Evolutionary conservation across 2,888 invertebrate species (phyloP).

Genomic region (Callyntrura sp.): DNA sequence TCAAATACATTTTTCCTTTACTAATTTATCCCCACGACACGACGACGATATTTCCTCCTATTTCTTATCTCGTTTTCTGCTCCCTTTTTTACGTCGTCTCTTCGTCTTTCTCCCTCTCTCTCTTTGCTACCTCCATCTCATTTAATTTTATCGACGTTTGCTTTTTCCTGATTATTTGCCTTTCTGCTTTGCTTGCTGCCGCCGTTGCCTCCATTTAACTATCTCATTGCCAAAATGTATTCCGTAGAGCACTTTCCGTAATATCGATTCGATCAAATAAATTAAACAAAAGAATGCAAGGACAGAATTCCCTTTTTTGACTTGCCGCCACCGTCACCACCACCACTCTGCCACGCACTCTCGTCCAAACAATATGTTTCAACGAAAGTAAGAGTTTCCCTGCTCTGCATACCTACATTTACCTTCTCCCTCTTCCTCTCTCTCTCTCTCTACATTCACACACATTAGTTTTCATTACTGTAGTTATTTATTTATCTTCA

Average conservation of each 20-base stretch:
- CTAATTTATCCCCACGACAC: too few species aligned
- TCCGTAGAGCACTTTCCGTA: too few species aligned
- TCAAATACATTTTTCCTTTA: too few species aligned
- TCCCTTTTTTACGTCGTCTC: not conserved
- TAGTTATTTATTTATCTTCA: too few species aligned
- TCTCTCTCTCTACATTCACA: too few species aligned
- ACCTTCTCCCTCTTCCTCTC: too few species aligned
- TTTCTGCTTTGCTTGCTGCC: not conserved
- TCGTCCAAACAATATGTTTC: not conserved
- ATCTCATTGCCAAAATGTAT: not conserved
- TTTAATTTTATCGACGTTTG: conserved; percentile 1
- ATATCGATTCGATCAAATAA: not conserved
- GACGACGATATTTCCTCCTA: too few species aligned
- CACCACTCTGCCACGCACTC: not conserved
- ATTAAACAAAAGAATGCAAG: not conserved
- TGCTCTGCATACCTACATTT: too few species aligned
- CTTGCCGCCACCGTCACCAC: too few species aligned
- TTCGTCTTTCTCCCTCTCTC: not conserved
- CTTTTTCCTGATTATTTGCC: conserved; percentile 2
- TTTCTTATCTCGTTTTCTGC: too few species aligned
- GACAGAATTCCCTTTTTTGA: too few species aligned
- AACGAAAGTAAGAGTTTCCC: not conserved
- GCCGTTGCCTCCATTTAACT: not conserved
- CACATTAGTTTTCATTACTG: too few species aligned
- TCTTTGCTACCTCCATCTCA: not conserved